Conservation (phyloP, 2,888 invertebrate genomes). For the Drosophila mercatorum region DNA sequence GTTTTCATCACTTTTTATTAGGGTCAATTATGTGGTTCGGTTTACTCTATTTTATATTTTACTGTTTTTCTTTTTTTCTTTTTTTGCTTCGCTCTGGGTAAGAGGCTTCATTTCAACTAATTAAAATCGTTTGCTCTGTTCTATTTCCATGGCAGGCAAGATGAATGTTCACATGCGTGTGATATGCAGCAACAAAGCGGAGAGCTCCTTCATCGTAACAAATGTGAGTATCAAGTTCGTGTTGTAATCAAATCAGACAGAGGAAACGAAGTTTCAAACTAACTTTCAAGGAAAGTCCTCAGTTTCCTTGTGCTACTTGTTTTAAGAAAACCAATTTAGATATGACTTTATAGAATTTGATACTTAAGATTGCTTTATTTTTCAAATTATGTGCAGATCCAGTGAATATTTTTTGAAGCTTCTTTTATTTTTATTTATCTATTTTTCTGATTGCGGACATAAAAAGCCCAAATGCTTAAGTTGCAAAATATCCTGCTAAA, state of each 20-base stretch:
- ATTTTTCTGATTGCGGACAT: not conserved
- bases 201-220: slow-evolving; percentile 64
- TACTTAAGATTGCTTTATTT: not conserved
- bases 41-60: not conserved
- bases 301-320: not conserved
- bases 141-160: slow-evolving; percentile 64
- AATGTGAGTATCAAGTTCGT: slow-evolving; percentile 73
- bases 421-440: not conserved
- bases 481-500: slow-evolving; percentile 8
- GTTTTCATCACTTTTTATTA: slow-evolving; percentile 61
- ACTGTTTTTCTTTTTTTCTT: slow-evolving; percentile 17
- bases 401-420: not conserved
- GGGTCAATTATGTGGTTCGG: slow-evolving; percentile 54
- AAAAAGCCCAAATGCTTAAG: not conserved
- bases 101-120: slow-evolving; percentile 60
- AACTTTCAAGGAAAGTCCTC: not conserved
- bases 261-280: not conserved
- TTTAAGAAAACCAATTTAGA: not conserved
- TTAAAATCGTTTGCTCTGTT: slow-evolving; percentile 54
- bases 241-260: too few relatives aligned
- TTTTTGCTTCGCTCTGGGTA: slow-evolving; percentile 21
- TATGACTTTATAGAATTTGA: not conserved
- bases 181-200: slow-evolving; percentile 75
- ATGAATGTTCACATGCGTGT: slow-evolving; percentile 82
- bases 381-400: not conserved